Percentiles rank a stretch among this genome's conserved stretches.
These are phyloP conservation scores for Drosophila elegans DNA, from an alignment of 1,140 invertebrate species.

Conservation along the genomic window DNA sequence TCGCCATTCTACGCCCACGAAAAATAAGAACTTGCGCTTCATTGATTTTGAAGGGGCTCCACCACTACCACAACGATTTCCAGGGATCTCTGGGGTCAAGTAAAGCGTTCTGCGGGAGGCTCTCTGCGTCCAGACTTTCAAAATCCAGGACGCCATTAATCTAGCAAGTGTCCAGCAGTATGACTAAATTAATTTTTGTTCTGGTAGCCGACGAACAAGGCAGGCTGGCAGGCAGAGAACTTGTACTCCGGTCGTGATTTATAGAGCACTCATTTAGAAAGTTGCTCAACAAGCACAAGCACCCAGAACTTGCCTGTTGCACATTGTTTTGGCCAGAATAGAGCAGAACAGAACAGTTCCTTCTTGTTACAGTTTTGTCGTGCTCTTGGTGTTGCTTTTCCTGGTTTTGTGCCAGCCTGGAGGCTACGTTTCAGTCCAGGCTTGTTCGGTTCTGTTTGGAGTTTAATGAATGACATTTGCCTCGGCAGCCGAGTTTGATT, in stretches of 20 bases:
- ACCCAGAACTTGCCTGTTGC: constrained; percentile 28
- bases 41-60: constrained; percentile 58
- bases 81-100: constrained; percentile 28
- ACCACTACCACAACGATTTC: neutral
- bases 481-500: constrained; percentile 65
- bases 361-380: constrained; percentile 82
- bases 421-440: constrained; percentile 32
- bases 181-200: constrained; percentile 82
- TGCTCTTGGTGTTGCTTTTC: constrained; percentile 46
- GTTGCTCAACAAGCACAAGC: constrained; percentile 70
- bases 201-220: constrained; percentile 73
- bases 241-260: constrained; percentile 77
- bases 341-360: constrained; percentile 56
- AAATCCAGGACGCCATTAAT: constrained; percentile 75
- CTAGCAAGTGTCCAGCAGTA: constrained; percentile 77
- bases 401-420: constrained; percentile 49
- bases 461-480: constrained; percentile 80
- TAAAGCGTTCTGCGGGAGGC: constrained; percentile 15
- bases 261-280: constrained; percentile 83
- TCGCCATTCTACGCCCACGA: constrained; percentile 37
- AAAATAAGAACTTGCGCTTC: constrained; percentile 52
- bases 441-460: constrained; percentile 55
- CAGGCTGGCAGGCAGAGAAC: constrained; percentile 21
- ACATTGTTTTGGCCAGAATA: constrained; percentile 33
- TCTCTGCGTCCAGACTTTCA: constrained; percentile 58